Evolutionary conservation across 2,113 vertebrate genomes (phyloP).

Genomic region (Sturnira hondurensis): DNA sequence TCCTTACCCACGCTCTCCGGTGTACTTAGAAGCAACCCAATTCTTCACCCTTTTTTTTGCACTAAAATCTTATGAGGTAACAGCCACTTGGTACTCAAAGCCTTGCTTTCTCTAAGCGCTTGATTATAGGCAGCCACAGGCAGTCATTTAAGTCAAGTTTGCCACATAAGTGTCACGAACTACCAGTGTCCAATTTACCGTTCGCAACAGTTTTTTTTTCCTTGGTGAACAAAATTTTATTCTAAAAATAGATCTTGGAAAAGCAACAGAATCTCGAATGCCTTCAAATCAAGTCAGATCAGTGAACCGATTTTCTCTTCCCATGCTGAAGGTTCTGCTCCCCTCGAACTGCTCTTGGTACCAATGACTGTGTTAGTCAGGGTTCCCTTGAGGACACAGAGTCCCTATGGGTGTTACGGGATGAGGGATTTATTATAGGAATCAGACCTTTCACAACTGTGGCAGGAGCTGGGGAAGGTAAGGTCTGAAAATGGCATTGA

Average conservation of each 20-base stretch:
- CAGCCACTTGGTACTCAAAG: not conserved
- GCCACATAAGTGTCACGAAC: not conserved
- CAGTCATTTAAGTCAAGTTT: not conserved
- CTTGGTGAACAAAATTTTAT: not conserved
- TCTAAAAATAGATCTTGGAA: not conserved
- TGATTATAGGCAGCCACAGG: not conserved
- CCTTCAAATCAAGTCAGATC: not conserved
- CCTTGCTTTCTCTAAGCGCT: not conserved
- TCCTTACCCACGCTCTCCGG: not conserved
- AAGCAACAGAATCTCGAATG: not conserved
- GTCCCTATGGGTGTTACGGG: not conserved
- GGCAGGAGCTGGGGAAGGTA: not conserved
- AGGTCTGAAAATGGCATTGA: not conserved
- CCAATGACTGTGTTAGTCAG: not conserved
- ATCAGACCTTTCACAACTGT: not conserved
- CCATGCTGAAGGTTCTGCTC: not conserved
- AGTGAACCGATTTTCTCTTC: not conserved
- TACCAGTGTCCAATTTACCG: not conserved
- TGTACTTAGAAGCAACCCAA: not conserved
- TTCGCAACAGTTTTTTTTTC: not conserved
- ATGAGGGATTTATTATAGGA: not conserved
- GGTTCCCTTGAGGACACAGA: not conserved
- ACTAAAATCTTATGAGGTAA: not conserved
- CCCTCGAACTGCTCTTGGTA: not conserved
- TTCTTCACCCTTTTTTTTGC: not conserved